phyloP scores from a whole-genome alignment of 2,113 vertebrate genomes.

The Rhineura floridana region DNA sequence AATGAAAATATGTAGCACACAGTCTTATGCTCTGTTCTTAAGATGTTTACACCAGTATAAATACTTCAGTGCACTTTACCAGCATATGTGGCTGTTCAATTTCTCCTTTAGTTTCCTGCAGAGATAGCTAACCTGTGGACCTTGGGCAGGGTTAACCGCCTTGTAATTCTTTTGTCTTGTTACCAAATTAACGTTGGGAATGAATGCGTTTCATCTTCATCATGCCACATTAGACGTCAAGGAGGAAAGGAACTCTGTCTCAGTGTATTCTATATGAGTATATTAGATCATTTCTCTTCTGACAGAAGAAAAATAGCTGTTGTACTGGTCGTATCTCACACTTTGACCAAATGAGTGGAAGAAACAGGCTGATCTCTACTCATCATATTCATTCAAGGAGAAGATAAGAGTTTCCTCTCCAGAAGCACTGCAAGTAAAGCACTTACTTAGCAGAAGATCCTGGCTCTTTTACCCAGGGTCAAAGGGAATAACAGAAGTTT shows the following conservation, averaged over 20 bases:
- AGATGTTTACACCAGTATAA: background rate
- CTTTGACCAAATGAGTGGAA: background rate
- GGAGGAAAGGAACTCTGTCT: background rate
- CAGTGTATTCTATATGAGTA: background rate
- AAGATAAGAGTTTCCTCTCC: background rate
- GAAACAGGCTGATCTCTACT: background rate
- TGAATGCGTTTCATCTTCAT: background rate
- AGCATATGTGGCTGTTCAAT: background rate
- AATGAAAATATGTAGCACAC: conserved; percentile 40
- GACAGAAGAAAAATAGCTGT: background rate
- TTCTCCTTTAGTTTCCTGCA: background rate
- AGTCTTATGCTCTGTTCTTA: background rate
- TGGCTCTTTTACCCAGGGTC: background rate
- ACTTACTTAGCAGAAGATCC: background rate
- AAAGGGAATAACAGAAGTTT: background rate
- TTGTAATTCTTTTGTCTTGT: background rate
- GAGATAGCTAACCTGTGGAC: background rate
- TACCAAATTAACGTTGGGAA: background rate
- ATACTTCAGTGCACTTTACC: background rate
- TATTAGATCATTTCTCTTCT: background rate
- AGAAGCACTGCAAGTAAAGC: background rate
- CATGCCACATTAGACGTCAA: background rate
- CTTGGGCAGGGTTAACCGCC: too few relatives aligned
- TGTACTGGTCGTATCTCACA: background rate
- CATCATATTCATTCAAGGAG: background rate